Evolutionary conservation across 2,888 invertebrate species (phyloP).

Genomic region (Autographa pulchrina): DNA sequence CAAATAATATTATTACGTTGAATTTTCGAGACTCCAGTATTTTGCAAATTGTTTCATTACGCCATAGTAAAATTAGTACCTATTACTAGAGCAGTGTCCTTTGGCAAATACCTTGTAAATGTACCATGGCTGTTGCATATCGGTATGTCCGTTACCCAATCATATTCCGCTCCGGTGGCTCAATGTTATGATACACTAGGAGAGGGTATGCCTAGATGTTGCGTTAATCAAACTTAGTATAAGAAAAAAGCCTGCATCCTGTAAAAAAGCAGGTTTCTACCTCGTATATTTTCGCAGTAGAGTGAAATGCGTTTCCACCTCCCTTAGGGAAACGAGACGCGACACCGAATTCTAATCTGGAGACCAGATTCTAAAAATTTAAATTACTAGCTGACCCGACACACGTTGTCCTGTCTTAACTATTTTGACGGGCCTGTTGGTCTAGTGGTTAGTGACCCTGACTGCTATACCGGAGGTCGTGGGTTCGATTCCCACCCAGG

Average conservation of each 20-base stretch:
- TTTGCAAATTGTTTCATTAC: slow-evolving; percentile 40
- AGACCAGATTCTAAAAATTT: too few species aligned
- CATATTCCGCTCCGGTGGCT: neutral
- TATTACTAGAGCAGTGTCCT: slow-evolving; percentile 26
- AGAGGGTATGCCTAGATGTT: neutral
- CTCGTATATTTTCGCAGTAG: too few species aligned
- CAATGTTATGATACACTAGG: neutral
- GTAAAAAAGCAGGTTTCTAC: too few species aligned
- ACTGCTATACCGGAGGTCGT: too few species aligned
- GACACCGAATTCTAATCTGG: too few species aligned
- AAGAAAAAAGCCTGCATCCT: neutral
- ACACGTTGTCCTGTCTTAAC: too few species aligned
- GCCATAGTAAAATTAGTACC: slow-evolving; percentile 30
- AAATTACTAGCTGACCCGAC: too few species aligned
- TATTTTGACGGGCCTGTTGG: too few species aligned
- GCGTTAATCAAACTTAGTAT: neutral
- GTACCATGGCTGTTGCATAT: slow-evolving; percentile 10
- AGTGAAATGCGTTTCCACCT: too few species aligned
- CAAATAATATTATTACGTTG: slow-evolving; percentile 53
- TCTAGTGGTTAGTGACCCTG: too few species aligned
- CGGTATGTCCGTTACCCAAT: neutral
- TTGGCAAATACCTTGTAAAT: slow-evolving; percentile 19
- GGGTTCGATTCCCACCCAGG: too few species aligned
- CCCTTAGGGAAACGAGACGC: too few species aligned
- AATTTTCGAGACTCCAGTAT: slow-evolving; percentile 38